phyloP scores from a whole-genome alignment of 2,113 vertebrate genomes.

The Riparia riparia region DNA sequence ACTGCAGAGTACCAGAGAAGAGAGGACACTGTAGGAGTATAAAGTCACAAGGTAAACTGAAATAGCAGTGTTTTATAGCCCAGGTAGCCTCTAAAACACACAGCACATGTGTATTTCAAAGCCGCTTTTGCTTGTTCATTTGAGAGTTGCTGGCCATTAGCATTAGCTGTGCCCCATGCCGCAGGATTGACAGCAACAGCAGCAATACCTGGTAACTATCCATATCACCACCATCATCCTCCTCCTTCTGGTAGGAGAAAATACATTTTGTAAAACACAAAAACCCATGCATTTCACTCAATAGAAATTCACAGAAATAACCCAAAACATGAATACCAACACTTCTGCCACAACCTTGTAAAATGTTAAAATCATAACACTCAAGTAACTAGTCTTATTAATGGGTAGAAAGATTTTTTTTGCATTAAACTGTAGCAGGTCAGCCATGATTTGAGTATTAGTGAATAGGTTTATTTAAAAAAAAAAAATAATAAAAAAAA shows the following conservation, averaged over 20 bases:
- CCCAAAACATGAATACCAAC: neutral
- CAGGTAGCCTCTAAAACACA: constrained; percentile 56
- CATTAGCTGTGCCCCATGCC: constrained; percentile 88
- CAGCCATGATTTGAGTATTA: neutral
- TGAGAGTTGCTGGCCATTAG: constrained; percentile 76
- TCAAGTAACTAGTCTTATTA: neutral
- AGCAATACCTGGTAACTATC: constrained; percentile 99
- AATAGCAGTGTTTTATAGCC: constrained; percentile 44
- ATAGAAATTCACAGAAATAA: constrained; percentile 50
- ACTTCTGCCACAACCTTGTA: neutral
- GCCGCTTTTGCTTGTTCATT: constrained; percentile 20
- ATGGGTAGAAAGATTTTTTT: neutral
- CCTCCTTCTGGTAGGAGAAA: constrained; percentile 94
- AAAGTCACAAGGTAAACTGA: constrained; percentile 34
- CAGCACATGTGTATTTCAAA: constrained; percentile 33
- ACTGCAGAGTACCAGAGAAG: constrained; percentile 10
- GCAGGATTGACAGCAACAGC: constrained; percentile 79
- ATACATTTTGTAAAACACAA: constrained; percentile 86
- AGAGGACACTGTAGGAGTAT: neutral
- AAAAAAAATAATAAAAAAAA: neutral
- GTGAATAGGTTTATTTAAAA: neutral
- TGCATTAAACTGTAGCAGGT: neutral
- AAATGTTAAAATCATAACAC: neutral
- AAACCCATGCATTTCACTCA: constrained; percentile 75
- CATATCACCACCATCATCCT: constrained; percentile 94